These are phyloP conservation scores for Centropyge bicolor DNA, from an alignment of 2,797 vertebrate genomes.

Conservation along the genomic window DNA sequence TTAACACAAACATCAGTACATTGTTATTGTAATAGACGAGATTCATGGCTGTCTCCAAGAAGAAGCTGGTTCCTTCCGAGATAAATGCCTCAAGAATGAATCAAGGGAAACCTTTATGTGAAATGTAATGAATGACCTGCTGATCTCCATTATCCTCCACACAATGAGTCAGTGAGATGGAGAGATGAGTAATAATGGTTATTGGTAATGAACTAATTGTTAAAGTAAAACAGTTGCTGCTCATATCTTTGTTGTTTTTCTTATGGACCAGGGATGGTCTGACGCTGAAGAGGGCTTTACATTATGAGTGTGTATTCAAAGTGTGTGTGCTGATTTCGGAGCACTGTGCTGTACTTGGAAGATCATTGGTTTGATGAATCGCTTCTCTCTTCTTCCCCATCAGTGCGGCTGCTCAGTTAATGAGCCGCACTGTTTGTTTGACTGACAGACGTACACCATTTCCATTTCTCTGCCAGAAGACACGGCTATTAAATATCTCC, in stretches of 20 bases:
- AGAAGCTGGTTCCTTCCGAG: neutral
- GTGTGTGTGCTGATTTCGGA: neutral
- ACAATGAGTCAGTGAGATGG: neutral
- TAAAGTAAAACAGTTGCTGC: neutral
- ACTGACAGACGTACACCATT: conserved; percentile 21
- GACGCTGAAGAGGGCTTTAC: neutral
- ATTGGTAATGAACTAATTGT: neutral
- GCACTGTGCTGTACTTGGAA: neutral
- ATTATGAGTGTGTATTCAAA: neutral
- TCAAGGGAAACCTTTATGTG: neutral
- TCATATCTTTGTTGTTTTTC: too few relatives aligned
- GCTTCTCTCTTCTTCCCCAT: neutral
- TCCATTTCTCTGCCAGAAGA: conserved; percentile 30
- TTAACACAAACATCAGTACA: neutral
- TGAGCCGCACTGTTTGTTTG: conserved; percentile 11
- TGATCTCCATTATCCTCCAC: too few relatives aligned
- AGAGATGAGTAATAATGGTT: neutral
- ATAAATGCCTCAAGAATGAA: neutral
- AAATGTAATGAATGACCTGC: neutral
- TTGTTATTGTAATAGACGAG: neutral
- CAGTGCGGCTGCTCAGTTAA: conserved; percentile 1
- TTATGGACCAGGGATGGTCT: neutral
- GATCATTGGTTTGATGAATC: conserved; percentile 39
- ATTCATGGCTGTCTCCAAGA: neutral
- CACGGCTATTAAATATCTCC: conserved; percentile 7